Evolutionary conservation across 1,140 invertebrate genomes (phyloP).

Genomic region (Lepidurus arcticus): DNA sequence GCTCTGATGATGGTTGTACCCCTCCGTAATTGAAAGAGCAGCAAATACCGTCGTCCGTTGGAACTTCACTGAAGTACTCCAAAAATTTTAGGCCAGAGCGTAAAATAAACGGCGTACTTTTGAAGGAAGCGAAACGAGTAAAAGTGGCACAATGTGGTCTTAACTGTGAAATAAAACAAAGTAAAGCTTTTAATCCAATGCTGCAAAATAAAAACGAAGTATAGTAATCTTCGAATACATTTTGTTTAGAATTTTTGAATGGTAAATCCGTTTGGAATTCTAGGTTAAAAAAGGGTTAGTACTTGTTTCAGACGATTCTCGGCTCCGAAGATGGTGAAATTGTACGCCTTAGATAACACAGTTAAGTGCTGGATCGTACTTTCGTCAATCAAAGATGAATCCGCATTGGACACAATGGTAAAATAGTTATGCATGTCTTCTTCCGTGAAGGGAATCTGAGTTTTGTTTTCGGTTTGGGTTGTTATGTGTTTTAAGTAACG

Average conservation of each 20-base stretch:
- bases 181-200: neutral
- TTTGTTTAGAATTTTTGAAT: too few relatives aligned
- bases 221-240: too few relatives aligned
- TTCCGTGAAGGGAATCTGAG: neutral
- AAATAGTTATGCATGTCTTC: slow-evolving; percentile 1
- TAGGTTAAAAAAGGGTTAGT: neutral
- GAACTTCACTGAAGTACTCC: neutral
- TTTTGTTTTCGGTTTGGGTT: neutral
- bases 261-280: neutral
- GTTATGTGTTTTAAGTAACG: neutral
- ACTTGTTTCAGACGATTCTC: neutral
- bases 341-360: neutral
- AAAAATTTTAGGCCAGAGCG: neutral
- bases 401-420: neutral
- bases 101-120: neutral
- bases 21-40: slow-evolving; percentile 9
- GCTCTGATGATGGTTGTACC: neutral
- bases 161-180: neutral
- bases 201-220: too few relatives aligned
- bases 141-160: neutral
- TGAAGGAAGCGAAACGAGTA: neutral
- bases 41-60: neutral
- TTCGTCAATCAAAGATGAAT: neutral
- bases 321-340: neutral
- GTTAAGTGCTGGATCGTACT: neutral